Conservation (phyloP, 2,113 vertebrate genomes). For the Labrus mixtus region DNA sequence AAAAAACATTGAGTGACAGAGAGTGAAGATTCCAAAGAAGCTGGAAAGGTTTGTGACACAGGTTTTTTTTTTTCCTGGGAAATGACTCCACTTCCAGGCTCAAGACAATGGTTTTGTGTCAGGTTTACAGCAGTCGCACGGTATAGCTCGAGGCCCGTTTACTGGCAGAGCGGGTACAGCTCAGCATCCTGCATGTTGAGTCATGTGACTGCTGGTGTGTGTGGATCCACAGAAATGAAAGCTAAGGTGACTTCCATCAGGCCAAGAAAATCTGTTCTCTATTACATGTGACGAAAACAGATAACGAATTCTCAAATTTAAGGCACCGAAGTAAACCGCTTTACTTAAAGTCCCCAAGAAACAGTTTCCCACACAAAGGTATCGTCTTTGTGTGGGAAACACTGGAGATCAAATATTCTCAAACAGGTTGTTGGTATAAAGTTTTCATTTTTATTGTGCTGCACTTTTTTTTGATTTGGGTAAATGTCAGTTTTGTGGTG, state of each 20-base stretch:
- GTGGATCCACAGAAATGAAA: not conserved
- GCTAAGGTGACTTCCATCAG: not conserved
- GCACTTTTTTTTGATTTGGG: too few relatives aligned
- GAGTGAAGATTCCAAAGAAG: not conserved
- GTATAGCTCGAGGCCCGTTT: conserved; percentile 1
- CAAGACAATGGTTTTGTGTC: conserved; percentile 42
- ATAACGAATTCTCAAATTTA: too few relatives aligned
- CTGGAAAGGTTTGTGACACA: not conserved
- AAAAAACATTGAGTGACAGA: not conserved
- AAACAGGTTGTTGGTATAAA: too few relatives aligned
- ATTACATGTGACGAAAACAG: too few relatives aligned
- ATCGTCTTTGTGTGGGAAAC: too few relatives aligned
- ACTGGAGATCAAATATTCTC: too few relatives aligned
- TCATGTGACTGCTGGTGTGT: not conserved
- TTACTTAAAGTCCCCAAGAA: too few relatives aligned
- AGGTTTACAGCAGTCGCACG: conserved; percentile 10
- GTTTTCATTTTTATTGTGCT: too few relatives aligned
- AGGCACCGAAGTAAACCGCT: too few relatives aligned
- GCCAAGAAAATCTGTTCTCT: too few relatives aligned
- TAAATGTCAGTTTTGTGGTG: too few relatives aligned
- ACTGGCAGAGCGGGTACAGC: conserved; percentile 15
- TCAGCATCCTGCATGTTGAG: conserved; percentile 45
- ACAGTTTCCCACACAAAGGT: too few relatives aligned
- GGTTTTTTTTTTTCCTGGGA: conserved; percentile 20
- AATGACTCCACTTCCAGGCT: conserved; percentile 44